Percentiles rank a stretch among this genome's conserved stretches.
Conservation (phyloP, 2,113 vertebrate species). For the Podarcis cretensis region DNA sequence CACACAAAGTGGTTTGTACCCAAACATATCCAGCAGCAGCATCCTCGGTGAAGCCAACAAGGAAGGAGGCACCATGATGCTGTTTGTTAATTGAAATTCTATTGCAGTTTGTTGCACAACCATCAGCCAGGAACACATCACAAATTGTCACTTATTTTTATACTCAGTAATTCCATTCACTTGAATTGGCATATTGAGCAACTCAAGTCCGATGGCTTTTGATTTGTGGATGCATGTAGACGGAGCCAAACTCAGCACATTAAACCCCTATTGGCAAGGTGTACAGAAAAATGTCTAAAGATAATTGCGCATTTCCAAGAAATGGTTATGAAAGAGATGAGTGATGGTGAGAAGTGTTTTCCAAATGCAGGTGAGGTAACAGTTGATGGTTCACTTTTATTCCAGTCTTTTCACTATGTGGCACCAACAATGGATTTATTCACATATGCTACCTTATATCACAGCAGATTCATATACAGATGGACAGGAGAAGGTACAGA, state of each 20-base stretch:
- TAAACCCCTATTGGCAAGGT: background rate
- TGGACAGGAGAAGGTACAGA: too few species aligned
- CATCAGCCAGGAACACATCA: too few species aligned
- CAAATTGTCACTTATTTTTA: background rate
- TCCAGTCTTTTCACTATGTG: background rate
- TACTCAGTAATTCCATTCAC: background rate
- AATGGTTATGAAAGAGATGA: constrained; percentile 7
- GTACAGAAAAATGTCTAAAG: background rate
- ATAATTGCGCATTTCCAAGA: background rate
- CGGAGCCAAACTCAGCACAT: background rate
- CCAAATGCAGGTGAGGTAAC: background rate
- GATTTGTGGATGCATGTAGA: background rate
- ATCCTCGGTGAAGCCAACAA: too few species aligned
- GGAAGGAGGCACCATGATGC: too few species aligned
- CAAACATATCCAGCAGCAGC: too few species aligned
- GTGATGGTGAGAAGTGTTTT: background rate
- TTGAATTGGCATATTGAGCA: background rate
- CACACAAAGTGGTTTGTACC: too few species aligned
- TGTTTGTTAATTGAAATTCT: too few species aligned
- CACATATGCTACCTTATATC: background rate
- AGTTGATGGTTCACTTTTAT: background rate
- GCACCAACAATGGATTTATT: background rate
- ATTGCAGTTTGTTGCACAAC: too few species aligned
- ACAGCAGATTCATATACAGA: background rate
- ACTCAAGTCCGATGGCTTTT: background rate